Conservation (phyloP, 2,113 vertebrate genomes). For the Thunnus thynnus region DNA sequence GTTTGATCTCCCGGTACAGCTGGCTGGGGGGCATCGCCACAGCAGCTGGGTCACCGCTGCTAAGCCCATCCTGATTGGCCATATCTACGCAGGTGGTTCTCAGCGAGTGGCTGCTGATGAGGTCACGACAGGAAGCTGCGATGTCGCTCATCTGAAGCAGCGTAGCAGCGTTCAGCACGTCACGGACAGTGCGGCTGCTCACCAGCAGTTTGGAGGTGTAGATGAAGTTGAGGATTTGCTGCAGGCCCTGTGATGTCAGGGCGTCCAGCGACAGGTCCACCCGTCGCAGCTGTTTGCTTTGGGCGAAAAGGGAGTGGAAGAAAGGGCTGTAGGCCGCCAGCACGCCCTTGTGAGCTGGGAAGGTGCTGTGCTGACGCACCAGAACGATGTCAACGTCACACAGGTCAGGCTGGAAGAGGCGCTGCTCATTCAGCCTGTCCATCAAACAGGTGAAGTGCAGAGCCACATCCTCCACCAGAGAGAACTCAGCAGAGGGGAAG, state of each 20-base stretch:
- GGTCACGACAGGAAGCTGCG: conserved; percentile 92
- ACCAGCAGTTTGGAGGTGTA: conserved; percentile 96
- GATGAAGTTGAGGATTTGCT: conserved; percentile 98
- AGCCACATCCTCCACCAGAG: conserved; percentile 95
- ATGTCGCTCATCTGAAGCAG: conserved; percentile 96
- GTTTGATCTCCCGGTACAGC: conserved; percentile 93
- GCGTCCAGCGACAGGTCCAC: conserved; percentile 94
- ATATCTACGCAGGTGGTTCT: conserved; percentile 83
- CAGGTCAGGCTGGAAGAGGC: conserved; percentile 95
- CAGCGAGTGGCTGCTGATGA: conserved; percentile 91
- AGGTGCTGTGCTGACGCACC: conserved; percentile 93
- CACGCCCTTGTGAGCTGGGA: conserved; percentile 94
- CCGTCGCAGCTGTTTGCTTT: conserved; percentile 92
- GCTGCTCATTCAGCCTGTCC: conserved; percentile 96
- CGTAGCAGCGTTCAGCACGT: conserved; percentile 91
- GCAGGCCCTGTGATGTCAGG: conserved; percentile 91
- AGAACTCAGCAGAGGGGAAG: conserved; percentile 93
- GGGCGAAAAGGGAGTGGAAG: conserved; percentile 95
- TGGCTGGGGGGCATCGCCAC: conserved; percentile 68
- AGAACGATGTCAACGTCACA: conserved; percentile 97
- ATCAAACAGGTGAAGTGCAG: conserved; percentile 96
- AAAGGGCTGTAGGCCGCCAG: conserved; percentile 95
- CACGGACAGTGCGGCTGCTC: conserved; percentile 91
- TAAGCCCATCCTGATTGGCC: conserved; percentile 80
- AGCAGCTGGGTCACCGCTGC: conserved; percentile 29